These are phyloP conservation scores for Diaphora mendica DNA, from an alignment of 2,888 invertebrate genomes.

Conservation along the genomic window DNA sequence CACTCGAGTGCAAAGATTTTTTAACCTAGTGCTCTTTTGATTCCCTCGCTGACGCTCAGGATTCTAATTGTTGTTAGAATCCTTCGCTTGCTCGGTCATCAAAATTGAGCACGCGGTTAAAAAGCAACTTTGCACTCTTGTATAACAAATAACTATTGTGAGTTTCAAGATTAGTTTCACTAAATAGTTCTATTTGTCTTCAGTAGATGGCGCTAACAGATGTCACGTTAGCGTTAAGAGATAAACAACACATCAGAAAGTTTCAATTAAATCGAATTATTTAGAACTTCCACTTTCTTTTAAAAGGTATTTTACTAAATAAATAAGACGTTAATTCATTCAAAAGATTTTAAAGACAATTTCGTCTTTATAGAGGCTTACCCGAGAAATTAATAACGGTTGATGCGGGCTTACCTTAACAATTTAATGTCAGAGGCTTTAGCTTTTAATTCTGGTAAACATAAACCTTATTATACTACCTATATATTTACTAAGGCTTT, in stretches of 20 bases:
- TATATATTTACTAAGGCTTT: background rate
- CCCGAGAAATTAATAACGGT: conserved; percentile 33
- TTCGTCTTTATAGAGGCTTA: conserved; percentile 30
- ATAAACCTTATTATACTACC: conserved; percentile 5
- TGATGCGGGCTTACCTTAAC: conserved; percentile 17
- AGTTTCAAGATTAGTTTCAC: background rate
- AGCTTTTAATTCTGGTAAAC: conserved; percentile 24
- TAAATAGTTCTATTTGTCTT: background rate
- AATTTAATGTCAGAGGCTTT: conserved; percentile 11
- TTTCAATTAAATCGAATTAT: background rate
- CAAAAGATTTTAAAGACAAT: conserved; percentile 20
- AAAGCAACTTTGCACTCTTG: no score
- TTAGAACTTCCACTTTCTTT: background rate
- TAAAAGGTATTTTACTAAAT: conserved; percentile 12
- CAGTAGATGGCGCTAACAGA: background rate
- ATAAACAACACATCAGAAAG: background rate
- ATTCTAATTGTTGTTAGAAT: no score
- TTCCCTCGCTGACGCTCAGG: no score
- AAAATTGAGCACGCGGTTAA: no score
- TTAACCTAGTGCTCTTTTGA: no score
- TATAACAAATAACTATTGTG: no score
- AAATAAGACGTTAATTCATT: conserved; percentile 11
- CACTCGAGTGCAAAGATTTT: no score
- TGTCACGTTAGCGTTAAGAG: no score
- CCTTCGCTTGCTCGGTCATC: no score